A percentile compares a stretch with the other conserved stretches of the same genome.
Conservation (phyloP, 2,888 invertebrate species). For the Lasioglossum oenotherae region DNA sequence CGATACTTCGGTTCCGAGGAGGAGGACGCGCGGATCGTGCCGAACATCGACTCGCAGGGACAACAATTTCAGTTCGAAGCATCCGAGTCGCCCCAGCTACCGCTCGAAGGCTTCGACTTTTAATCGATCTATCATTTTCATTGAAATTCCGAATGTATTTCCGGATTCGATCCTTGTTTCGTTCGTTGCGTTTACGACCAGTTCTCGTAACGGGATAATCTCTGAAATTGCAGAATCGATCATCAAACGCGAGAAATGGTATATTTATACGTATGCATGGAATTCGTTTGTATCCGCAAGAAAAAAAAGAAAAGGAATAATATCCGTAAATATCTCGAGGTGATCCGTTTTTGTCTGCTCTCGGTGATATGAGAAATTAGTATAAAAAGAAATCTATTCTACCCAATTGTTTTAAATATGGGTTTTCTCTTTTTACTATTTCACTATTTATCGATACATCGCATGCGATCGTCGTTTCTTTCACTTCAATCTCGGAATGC, state of each 20-base stretch:
- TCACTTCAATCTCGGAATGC: constrained; percentile 53
- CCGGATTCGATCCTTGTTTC: constrained; percentile 63
- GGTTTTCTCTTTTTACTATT: constrained; percentile 56
- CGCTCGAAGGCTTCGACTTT: constrained; percentile 93
- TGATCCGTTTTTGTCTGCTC: constrained; percentile 45
- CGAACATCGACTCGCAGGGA: constrained; percentile 91
- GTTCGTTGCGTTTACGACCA: constrained; percentile 59
- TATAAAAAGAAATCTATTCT: constrained; percentile 54
- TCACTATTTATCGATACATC: constrained; percentile 57
- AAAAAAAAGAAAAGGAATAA: constrained; percentile 17
- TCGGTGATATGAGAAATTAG: constrained; percentile 58
- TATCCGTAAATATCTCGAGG: constrained; percentile 42
- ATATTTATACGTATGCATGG: constrained; percentile 45
- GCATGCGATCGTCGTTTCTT: constrained; percentile 41
- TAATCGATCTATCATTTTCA: constrained; percentile 84
- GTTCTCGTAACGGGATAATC: constrained; percentile 57
- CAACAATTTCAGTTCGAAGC: constrained; percentile 87
- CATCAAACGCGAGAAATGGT: constrained; percentile 43
- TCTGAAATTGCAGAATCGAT: constrained; percentile 54
- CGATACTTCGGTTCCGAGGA: constrained; percentile 97
- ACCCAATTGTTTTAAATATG: constrained; percentile 55
- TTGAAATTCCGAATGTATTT: constrained; percentile 62
- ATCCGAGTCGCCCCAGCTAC: constrained; percentile 84
- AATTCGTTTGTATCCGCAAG: constrained; percentile 52
- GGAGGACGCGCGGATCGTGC: constrained; percentile 92